A percentile compares a stretch with the other conserved stretches of the same genome.
These are phyloP conservation scores for Cyprinodon variegatus DNA, from an alignment of 2,113 vertebrate genomes.

Conservation along the genomic window DNA sequence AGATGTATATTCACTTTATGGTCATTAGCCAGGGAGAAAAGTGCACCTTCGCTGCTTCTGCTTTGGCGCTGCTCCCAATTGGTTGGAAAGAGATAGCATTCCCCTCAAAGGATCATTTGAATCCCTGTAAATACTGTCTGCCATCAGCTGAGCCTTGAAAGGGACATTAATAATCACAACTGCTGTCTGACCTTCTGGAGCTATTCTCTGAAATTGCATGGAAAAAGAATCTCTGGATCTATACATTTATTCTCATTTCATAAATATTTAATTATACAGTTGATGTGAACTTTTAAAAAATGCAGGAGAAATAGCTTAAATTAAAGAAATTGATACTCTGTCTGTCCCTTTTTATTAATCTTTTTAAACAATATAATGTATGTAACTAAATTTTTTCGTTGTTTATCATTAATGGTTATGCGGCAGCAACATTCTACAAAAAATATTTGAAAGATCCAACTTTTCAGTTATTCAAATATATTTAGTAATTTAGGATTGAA, in stretches of 20 bases:
- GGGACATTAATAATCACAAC: slow-evolving; percentile 39
- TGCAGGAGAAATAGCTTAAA: too few species aligned
- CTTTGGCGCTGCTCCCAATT: slow-evolving; percentile 66
- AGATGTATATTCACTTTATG: slow-evolving; percentile 61
- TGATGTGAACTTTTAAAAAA: too few species aligned
- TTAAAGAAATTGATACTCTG: too few species aligned
- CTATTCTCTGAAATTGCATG: neutral
- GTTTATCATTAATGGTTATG: neutral
- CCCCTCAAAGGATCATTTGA: slow-evolving; percentile 49
- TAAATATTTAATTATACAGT: too few species aligned
- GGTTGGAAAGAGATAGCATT: slow-evolving; percentile 58
- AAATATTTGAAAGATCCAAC: neutral
- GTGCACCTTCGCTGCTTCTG: slow-evolving; percentile 51
- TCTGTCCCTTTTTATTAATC: neutral
- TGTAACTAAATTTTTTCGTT: neutral
- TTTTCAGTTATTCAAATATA: neutral
- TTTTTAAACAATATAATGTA: neutral
- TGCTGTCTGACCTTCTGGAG: neutral
- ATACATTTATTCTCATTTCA: too few species aligned
- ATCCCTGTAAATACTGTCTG: slow-evolving; percentile 45
- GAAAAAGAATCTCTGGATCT: neutral
- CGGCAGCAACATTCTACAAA: neutral
- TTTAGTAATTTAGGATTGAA: neutral
- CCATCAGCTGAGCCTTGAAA: slow-evolving; percentile 33
- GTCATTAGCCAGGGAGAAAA: slow-evolving; percentile 56